Evolutionary conservation across 2,113 vertebrate species (phyloP).

Genomic region (Lagopus muta): DNA sequence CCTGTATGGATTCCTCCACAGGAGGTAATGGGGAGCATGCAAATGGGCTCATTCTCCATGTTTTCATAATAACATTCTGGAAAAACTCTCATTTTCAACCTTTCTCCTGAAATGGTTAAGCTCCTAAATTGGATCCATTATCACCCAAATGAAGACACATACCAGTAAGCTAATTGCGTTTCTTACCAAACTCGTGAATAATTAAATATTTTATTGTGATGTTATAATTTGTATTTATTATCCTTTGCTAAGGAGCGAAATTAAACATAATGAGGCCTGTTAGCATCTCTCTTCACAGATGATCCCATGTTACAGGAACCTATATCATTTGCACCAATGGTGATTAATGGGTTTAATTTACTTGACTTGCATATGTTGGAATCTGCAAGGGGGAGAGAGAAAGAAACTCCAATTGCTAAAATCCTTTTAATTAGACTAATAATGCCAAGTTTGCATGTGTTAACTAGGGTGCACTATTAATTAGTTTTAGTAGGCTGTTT

Average conservation of each 20-base stretch:
- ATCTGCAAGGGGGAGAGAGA: constrained; percentile 34
- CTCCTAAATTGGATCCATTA: constrained; percentile 58
- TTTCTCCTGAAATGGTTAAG: constrained; percentile 16
- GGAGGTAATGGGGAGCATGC: neutral
- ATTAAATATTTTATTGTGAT: constrained; percentile 82
- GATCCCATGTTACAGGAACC: constrained; percentile 37
- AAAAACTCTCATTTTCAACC: neutral
- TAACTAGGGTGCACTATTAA: constrained; percentile 76
- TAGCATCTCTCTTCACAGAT: constrained; percentile 65
- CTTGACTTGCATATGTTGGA: constrained; percentile 67
- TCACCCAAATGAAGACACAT: constrained; percentile 69
- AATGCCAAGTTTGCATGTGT: constrained; percentile 78
- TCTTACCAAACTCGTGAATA: constrained; percentile 75
- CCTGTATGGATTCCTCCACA: neutral
- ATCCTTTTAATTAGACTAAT: constrained; percentile 81
- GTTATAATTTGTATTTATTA: constrained; percentile 81
- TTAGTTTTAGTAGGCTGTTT: constrained; percentile 74
- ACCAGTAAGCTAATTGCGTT: constrained; percentile 72
- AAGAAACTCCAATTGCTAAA: constrained; percentile 67
- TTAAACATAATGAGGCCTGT: constrained; percentile 79
- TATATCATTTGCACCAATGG: constrained; percentile 74
- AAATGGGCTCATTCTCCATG: neutral
- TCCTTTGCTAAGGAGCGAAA: constrained; percentile 73
- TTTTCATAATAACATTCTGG: neutral
- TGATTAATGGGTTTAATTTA: constrained; percentile 85